Base-by-base conservation (phyloP, 2,888 invertebrate genomes). In the Cryptocephalus primarius region DNA sequence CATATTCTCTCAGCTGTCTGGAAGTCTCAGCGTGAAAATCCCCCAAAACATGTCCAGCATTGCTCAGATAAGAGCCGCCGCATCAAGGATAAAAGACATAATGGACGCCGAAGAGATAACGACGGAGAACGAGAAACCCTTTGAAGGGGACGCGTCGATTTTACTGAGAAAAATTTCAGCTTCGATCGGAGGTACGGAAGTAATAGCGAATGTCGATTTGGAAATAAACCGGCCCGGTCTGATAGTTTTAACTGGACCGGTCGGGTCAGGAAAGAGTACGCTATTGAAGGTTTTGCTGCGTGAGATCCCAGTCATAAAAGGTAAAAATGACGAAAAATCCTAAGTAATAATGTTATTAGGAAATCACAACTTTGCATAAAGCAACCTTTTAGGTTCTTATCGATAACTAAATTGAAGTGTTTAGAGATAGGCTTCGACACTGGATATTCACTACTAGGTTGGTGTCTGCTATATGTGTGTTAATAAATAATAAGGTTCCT, bases 261-360 rank as follows among this genome's bases (percentile, higher is more conserved):
- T 83, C 1, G 85, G 83, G 32, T 71, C 77, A n/a, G 84, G 84
- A 39, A 85, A 84, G 56, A 71, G 71, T 1, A 65, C 72, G 0
- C 48, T 74, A 2, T 52, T 75, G 2, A 67, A 73, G 52, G 50
- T 71, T 2, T 50, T 74, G 9, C 53, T 74, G 31, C 64, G 62
- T 10, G 74, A 75, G 53, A 59, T 70, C 39, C 58, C 67, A 2
- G 39, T 67, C 8, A 65, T 65, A 1, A 65, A 65, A 4, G 74
- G 74, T 1, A 53, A 22, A 22, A 22, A 4, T 22, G 3, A n/a
- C n/a, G n/a, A n/a, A n/a, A n/a, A n/a, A n/a, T n/a, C n/a, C n/a
- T n/a, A n/a, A n/a, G n/a, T n/a, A n/a, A n/a, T n/a, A n/a, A n/a
- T n/a, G n/a, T n/a, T n/a, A n/a, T n/a, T n/a, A n/a, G n/a, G n/a